Evolutionary conservation across 2,113 vertebrate genomes (phyloP).

Genomic region (Phalacrocorax aristotelis): DNA sequence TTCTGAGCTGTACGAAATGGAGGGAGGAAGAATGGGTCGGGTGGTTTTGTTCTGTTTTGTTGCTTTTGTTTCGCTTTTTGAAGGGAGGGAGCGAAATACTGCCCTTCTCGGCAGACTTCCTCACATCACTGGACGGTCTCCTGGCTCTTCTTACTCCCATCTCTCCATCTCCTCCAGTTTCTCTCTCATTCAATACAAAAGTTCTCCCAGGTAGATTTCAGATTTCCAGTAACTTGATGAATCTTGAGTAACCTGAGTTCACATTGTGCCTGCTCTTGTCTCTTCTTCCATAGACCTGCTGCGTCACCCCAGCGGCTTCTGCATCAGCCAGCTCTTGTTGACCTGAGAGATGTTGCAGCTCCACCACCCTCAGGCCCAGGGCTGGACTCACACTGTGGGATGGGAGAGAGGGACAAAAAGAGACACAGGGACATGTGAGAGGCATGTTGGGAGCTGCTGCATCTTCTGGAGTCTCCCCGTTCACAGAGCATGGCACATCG

Average conservation of each 20-base stretch:
- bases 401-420: neutral
- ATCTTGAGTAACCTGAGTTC: neutral
- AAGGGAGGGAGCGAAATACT: neutral
- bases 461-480: neutral
- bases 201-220: neutral
- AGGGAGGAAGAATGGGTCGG: too few relatives aligned
- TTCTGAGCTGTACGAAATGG: too few relatives aligned
- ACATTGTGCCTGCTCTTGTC: neutral
- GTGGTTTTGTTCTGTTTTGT: neutral
- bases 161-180: neutral
- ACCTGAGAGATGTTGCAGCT: neutral
- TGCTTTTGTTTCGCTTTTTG: neutral
- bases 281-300: neutral
- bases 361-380: accelerated
- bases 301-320: neutral
- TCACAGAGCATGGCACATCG: too few relatives aligned
- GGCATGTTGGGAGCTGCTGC: neutral
- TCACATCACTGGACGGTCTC: accelerated
- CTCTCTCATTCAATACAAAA: neutral
- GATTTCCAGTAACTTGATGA: neutral
- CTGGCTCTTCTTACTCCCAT: neutral
- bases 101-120: neutral
- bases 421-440: neutral
- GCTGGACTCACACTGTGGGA: neutral
- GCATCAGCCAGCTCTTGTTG: neutral